Evolutionary conservation across 1,140 invertebrate genomes (phyloP).

Genomic region (Psix sp.): DNA sequence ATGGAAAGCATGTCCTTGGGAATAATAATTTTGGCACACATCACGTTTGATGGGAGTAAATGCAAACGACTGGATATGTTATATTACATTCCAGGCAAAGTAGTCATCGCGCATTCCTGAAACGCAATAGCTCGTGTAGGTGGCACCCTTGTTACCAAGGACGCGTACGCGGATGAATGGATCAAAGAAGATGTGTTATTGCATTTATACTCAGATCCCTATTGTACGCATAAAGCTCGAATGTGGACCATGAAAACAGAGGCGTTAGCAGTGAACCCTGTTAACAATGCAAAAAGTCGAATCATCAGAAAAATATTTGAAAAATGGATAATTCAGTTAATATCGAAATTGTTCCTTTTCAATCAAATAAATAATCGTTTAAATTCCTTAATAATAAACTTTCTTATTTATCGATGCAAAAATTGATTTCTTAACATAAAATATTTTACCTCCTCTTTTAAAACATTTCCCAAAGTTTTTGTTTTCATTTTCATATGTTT

Average conservation of each 20-base stretch:
- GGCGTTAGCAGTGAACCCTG: slow-evolving; percentile 34
- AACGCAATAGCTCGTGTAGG: slow-evolving; percentile 69
- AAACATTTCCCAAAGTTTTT: no score
- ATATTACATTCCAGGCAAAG: slow-evolving; percentile 72
- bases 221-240: slow-evolving; percentile 42
- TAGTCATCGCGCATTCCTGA: slow-evolving; percentile 74
- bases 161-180: slow-evolving; percentile 54
- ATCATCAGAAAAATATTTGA: no score
- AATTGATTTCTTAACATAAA: no score
- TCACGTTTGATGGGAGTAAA: slow-evolving; percentile 34
- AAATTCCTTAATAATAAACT: no score
- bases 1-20: slow-evolving; percentile 13
- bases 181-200: slow-evolving; percentile 72
- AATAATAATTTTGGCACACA: slow-evolving; percentile 33
- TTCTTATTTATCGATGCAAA: no score
- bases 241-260: slow-evolving; percentile 36
- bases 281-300: slow-evolving; percentile 34
- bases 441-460: no score
- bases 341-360: no score
- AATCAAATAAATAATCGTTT: no score
- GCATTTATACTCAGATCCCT: slow-evolving; percentile 66
- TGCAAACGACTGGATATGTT: slow-evolving; percentile 48
- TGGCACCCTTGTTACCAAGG: slow-evolving; percentile 69
- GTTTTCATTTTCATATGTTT: no score
- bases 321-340: no score